Base-by-base conservation (phyloP, 2,797 vertebrate species). In the Neostethus bicornis region DNA sequence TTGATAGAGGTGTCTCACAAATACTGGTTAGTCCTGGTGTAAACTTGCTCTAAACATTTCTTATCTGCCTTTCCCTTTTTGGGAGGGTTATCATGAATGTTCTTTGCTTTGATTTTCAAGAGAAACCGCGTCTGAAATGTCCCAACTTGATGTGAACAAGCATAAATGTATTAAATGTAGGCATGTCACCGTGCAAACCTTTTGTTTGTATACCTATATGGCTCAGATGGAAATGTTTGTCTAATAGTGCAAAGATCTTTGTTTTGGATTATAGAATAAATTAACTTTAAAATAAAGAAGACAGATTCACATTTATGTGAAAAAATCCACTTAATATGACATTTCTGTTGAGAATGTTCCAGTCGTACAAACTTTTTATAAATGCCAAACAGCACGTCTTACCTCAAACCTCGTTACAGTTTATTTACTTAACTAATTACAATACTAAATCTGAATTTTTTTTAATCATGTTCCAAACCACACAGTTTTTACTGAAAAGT, bases 101-200 rank as follows among this genome's bases (percentile, higher is more conserved):
- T 51, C 26, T 57, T 61, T 34, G 24, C 38, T 77, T 63, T 65
- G 51, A 79, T 81, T 73, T 72, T 41, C 42, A 44, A 69, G 71
- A 55, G 64, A 59, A 65, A 50, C 31, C 21, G 29, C 14, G 23
- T n/a, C 17, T 63, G 63, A 53, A 74, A 62, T 60, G 60, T 51
- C 42, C 44, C 43, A 73, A 57, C 49, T 73, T 52, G 24, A 50
- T 46, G 34, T 35, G 42, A 64, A 56, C 45, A 65, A 59, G 43
- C 39, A 19, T 51, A 43, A 39, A 47, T 29, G 17, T 32, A 20
- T 46, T 21, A 60, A 35, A 55, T 50, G 16, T 2, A 46, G 43
- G 52, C 34, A 31, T 11, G 24, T 56, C 21, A 71, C 46, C 23
- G 11, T 51, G 17, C 21, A 58, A 52, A 61, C 44, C 13, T 62